These are phyloP conservation scores for Phacellophora camtschatica DNA, from an alignment of 30 jellyfish, hydroid and myxozoan genomes.

Conservation along the genomic window DNA sequence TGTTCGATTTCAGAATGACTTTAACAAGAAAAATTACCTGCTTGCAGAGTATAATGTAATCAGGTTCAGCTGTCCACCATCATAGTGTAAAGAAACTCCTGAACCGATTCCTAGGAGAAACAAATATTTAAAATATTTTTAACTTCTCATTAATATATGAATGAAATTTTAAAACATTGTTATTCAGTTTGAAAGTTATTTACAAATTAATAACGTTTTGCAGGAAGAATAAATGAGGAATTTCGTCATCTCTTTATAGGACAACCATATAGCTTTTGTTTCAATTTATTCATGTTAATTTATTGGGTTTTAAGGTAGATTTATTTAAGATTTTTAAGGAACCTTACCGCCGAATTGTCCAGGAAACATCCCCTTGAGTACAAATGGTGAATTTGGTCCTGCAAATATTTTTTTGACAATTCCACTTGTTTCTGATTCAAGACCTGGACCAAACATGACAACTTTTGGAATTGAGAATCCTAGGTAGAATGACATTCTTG, in stretches of 20 bases:
- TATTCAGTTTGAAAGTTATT: no score
- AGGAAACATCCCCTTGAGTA: slow-evolving; percentile 94
- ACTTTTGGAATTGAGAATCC: slow-evolving; percentile 86
- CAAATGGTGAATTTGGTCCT: slow-evolving; percentile 82
- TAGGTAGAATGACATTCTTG: slow-evolving; percentile 77
- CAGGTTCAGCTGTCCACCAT: slow-evolving; percentile 72
- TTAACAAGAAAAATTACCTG: slow-evolving; percentile 47
- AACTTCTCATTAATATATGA: no score
- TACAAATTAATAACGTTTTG: no score
- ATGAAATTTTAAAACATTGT: no score
- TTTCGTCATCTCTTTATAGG: no score
- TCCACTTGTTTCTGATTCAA: slow-evolving; percentile 84
- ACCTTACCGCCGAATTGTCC: slow-evolving; percentile 94
- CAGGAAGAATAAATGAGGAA: no score
- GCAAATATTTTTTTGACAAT: slow-evolving; percentile 71
- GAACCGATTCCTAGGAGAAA: slow-evolving; percentile 81
- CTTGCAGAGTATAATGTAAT: slow-evolving; percentile 78
- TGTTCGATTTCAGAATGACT: no score
- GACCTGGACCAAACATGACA: slow-evolving; percentile 99
- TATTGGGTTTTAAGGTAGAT: no score
- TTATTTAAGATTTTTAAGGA: neutral
- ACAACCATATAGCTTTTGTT: no score
- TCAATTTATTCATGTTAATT: no score
- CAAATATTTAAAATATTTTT: no score
- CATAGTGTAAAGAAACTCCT: slow-evolving; percentile 85